A percentile compares a stretch with the other conserved stretches of the same genome.
phyloP scores from a whole-genome alignment of 2,113 vertebrate genomes.

The Sinocyclocheilus anshuiensis region DNA sequence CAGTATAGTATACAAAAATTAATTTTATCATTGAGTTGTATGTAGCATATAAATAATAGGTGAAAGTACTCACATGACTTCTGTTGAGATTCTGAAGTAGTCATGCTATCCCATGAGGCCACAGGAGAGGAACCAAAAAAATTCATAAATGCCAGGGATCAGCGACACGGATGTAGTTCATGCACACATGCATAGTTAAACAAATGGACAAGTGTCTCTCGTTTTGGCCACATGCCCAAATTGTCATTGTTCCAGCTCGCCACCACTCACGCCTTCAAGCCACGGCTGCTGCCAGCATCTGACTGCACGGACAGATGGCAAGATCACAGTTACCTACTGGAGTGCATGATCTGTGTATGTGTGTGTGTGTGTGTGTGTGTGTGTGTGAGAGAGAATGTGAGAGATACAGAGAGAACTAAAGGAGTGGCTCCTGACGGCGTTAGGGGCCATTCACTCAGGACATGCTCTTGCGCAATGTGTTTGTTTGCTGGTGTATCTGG shows the following conservation, averaged over 20 bases:
- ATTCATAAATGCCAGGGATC: neutral
- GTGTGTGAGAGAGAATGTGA: constrained; percentile 34
- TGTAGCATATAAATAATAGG: neutral
- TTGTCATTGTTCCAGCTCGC: constrained; percentile 56
- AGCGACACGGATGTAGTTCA: neutral
- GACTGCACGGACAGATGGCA: constrained; percentile 63
- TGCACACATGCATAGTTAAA: neutral
- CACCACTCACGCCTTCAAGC: constrained; percentile 59
- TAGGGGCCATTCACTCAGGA: neutral
- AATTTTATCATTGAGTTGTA: neutral
- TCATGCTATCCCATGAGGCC: neutral
- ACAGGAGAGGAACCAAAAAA: neutral
- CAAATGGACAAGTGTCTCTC: neutral
- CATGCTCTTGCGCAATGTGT: neutral
- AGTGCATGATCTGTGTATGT: constrained; percentile 46
- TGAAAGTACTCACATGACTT: neutral
- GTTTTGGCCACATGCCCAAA: constrained; percentile 38
- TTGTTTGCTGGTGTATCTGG: neutral
- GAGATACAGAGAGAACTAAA: neutral
- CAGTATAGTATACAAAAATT: neutral
- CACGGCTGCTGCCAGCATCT: constrained; percentile 53
- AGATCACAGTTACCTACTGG: constrained; percentile 59
- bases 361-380: constrained; percentile 9
- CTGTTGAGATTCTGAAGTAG: too few species aligned
- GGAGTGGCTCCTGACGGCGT: neutral